phyloP scores from a whole-genome alignment of 2,113 vertebrate species.

The Chrysochloris asiatica region DNA sequence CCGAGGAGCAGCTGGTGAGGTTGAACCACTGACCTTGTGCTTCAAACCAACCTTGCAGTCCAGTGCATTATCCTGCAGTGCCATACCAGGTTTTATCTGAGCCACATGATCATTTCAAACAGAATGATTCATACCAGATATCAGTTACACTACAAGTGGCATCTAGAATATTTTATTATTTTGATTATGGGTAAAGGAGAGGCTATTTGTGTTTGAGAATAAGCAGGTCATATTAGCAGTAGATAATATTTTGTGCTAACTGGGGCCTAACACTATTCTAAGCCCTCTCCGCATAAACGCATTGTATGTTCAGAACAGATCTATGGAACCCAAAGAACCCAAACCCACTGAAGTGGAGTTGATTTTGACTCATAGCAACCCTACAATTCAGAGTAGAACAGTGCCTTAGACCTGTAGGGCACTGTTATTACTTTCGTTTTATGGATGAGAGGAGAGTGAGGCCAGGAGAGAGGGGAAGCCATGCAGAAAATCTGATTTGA shows the following conservation, averaged over 20 bases:
- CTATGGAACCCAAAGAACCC: neutral
- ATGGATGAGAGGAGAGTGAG: neutral
- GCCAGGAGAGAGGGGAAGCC: neutral
- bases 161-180: constrained; percentile 11
- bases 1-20: no score
- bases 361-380: no score
- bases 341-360: no score
- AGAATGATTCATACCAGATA: neutral
- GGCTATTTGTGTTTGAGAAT: neutral
- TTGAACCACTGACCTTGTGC: no score
- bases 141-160: neutral
- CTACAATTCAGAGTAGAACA: no score
- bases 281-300: neutral
- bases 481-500: neutral
- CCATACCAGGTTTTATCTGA: no score
- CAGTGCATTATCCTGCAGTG: no score
- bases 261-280: neutral
- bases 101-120: neutral
- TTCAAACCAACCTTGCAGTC: no score
- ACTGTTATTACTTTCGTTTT: neutral
- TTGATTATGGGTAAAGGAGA: neutral
- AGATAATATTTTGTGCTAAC: neutral
- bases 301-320: neutral
- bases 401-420: no score
- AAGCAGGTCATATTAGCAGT: neutral